These are phyloP conservation scores for Eueides isabella DNA, from an alignment of 1,140 invertebrate species.

Conservation along the genomic window DNA sequence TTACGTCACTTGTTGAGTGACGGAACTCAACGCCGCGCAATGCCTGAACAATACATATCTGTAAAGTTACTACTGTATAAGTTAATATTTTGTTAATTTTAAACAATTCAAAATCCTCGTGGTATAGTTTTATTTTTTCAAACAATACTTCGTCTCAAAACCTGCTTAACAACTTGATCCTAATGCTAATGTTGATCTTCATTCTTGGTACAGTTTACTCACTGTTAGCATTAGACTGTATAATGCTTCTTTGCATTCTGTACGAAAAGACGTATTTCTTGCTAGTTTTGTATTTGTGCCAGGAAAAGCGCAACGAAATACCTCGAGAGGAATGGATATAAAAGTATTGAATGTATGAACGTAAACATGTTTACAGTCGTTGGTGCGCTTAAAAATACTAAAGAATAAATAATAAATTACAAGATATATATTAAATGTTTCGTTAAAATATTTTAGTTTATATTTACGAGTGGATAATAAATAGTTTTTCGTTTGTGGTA, in stretches of 20 bases:
- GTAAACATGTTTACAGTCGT: constrained; percentile 78
- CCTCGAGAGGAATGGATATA: constrained; percentile 71
- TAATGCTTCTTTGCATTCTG: constrained; percentile 60
- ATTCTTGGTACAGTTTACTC: constrained; percentile 40
- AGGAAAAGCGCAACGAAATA: constrained; percentile 59
- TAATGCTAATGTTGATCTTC: constrained; percentile 44
- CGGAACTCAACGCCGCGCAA: too few relatives aligned
- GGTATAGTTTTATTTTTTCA: too few relatives aligned
- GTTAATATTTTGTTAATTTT: too few relatives aligned
- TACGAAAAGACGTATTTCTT: constrained; percentile 57
- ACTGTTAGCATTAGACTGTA: constrained; percentile 57
- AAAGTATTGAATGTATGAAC: constrained; percentile 52
- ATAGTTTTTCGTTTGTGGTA: background rate
- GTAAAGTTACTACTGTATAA: too few relatives aligned
- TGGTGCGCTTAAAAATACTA: constrained; percentile 26
- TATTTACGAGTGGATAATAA: background rate
- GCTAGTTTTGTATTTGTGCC: constrained; percentile 58
- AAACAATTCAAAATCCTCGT: too few relatives aligned
- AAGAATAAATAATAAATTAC: constrained; percentile 14
- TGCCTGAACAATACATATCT: too few relatives aligned
- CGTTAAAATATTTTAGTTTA: background rate
- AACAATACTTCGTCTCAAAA: constrained; percentile 20
- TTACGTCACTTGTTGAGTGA: too few relatives aligned
- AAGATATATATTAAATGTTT: background rate
- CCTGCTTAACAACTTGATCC: constrained; percentile 40